These are phyloP conservation scores for Dolichoris vasculosae DNA, from an alignment of 1,140 invertebrate genomes.

Conservation along the genomic window DNA sequence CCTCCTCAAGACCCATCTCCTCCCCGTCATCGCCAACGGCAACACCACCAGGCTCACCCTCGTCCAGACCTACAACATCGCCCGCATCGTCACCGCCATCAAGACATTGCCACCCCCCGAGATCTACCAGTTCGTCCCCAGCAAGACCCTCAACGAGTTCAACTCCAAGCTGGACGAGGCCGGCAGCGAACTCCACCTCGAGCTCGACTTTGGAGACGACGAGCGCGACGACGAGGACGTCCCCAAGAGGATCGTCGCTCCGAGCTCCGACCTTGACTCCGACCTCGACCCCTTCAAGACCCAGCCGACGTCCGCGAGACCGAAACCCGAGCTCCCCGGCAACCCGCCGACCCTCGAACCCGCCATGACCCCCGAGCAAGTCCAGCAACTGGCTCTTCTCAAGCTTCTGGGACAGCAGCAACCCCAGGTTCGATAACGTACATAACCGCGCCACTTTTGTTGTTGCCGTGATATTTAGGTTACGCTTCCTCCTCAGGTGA, in stretches of 20 bases:
- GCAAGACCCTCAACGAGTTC: slow-evolving; percentile 91
- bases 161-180: slow-evolving; percentile 90
- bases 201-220: slow-evolving; percentile 88
- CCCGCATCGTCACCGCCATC: slow-evolving; percentile 88
- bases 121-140: slow-evolving; percentile 89
- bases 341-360: slow-evolving; percentile 63
- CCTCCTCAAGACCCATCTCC: slow-evolving; percentile 88
- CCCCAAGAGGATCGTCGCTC: slow-evolving; percentile 75
- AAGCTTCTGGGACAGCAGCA: slow-evolving; percentile 77
- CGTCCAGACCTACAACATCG: slow-evolving; percentile 91
- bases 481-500: slow-evolving; percentile 72
- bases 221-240: slow-evolving; percentile 82
- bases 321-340: slow-evolving; percentile 57
- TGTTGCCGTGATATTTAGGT: not conserved
- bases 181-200: slow-evolving; percentile 89
- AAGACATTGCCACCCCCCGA: slow-evolving; percentile 91
- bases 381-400: slow-evolving; percentile 83
- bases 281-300: slow-evolving; percentile 79
- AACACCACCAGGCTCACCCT: slow-evolving; percentile 85
- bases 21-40: slow-evolving; percentile 85
- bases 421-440: not conserved
- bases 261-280: slow-evolving; percentile 79
- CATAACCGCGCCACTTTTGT: not conserved
- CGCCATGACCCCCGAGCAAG: slow-evolving; percentile 81
- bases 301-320: slow-evolving; percentile 64